phyloP scores from a whole-genome alignment of 2,888 invertebrate species.

The Drepanosiphum platanoidis region DNA sequence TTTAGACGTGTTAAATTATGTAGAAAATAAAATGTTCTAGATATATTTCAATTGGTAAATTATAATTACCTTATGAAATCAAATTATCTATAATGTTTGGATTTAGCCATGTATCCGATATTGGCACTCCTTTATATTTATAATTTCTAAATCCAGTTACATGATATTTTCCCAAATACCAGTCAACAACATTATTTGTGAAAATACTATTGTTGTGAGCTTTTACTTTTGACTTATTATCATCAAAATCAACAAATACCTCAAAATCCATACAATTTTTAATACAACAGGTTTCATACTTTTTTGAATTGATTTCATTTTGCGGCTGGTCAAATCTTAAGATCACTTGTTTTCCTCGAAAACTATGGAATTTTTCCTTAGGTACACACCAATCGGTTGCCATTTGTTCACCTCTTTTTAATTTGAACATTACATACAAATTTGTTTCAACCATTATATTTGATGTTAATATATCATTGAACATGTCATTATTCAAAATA shows the following conservation, averaged over 20 bases:
- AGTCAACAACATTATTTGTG: conserved; percentile 24
- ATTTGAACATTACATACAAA: conserved; percentile 67
- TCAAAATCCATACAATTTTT: conserved; percentile 26
- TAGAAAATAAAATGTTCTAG: conserved; percentile 20
- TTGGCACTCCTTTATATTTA: conserved; percentile 49
- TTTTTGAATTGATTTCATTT: background rate
- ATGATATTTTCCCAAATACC: conserved; percentile 48
- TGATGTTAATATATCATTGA: conserved; percentile 67
- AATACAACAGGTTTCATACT: conserved; percentile 1
- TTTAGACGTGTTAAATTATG: conserved; percentile 4
- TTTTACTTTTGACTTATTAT: background rate
- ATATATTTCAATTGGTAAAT: background rate
- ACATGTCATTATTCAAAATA: conserved; percentile 66
- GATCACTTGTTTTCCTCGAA: conserved; percentile 46
- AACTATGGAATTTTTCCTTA: conserved; percentile 58
- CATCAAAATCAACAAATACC: conserved; percentile 33
- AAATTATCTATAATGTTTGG: conserved; percentile 31
- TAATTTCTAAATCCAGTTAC: conserved; percentile 54
- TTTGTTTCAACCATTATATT: conserved; percentile 67
- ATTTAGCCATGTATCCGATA: conserved; percentile 56
- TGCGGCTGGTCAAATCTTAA: conserved; percentile 12
- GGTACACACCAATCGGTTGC: conserved; percentile 60
- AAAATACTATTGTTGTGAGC: background rate
- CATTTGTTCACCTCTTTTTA: conserved; percentile 46
- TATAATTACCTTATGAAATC: background rate